Evolutionary conservation across 2,113 vertebrate species (phyloP).

Genomic region (Bothrops jararaca): DNA sequence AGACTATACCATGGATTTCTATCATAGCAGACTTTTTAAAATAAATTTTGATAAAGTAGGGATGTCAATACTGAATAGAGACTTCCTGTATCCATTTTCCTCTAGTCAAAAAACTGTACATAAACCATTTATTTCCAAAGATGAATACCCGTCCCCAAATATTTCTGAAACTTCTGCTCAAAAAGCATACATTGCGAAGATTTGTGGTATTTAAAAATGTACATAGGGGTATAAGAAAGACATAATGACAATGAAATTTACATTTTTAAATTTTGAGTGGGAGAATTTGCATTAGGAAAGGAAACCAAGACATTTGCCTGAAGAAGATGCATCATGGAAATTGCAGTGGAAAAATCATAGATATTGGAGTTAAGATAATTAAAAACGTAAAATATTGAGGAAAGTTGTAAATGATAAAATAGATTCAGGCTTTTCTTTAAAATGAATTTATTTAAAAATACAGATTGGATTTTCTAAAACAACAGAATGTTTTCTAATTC

Average conservation of each 20-base stretch:
- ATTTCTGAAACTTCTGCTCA: background rate
- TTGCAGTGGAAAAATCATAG: background rate
- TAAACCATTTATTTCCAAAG: background rate
- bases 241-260: background rate
- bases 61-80: background rate
- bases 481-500: background rate
- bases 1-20: background rate
- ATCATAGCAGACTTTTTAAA: background rate
- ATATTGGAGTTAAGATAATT: background rate
- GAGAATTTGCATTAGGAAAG: background rate
- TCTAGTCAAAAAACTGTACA: background rate
- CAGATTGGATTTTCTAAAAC: background rate
- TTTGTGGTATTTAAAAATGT: background rate
- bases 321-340: background rate
- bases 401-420: background rate
- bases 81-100: background rate
- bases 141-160: background rate
- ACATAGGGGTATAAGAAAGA: background rate
- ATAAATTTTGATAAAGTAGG: background rate
- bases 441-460: background rate
- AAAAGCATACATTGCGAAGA: background rate
- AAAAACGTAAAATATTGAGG: background rate
- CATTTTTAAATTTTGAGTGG: background rate
- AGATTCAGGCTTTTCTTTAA: background rate
- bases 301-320: background rate